Conservation (phyloP, 2,888 invertebrate species). For the Himalopsyche anomala region DNA sequence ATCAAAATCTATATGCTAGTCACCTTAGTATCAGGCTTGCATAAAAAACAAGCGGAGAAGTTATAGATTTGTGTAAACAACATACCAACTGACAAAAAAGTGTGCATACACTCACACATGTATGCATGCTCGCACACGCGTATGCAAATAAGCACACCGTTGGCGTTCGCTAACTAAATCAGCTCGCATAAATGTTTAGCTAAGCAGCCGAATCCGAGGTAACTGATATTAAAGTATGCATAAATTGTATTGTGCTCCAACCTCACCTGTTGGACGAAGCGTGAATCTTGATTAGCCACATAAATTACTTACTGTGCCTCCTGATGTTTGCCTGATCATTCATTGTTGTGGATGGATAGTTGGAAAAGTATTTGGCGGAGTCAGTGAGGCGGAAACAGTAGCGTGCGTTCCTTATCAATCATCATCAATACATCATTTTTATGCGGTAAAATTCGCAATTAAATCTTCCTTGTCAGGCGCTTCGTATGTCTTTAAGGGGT, state of each 20-base stretch:
- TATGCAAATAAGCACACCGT: constrained; percentile 52
- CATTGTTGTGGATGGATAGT: constrained; percentile 20
- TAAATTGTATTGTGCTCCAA: constrained; percentile 55
- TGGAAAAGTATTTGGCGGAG: constrained; percentile 13
- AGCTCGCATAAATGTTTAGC: constrained; percentile 62
- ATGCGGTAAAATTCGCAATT: too few relatives aligned
- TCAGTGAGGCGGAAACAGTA: neutral
- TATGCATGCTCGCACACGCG: constrained; percentile 51
- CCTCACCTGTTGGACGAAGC: constrained; percentile 52
- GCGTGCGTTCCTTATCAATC: neutral
- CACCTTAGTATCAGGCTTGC: neutral
- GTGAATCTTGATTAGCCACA: constrained; percentile 42
- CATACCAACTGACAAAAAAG: constrained; percentile 14
- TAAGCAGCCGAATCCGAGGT: constrained; percentile 54
- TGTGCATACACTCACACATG: neutral
- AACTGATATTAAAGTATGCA: constrained; percentile 54
- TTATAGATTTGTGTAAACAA: constrained; percentile 16
- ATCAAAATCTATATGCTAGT: too few relatives aligned
- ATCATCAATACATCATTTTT: too few relatives aligned
- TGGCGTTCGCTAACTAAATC: constrained; percentile 60
- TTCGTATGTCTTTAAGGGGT: too few relatives aligned
- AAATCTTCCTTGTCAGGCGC: too few relatives aligned
- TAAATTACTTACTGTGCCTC: constrained; percentile 1
- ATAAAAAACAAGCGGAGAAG: neutral
- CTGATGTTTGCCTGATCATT: constrained; percentile 34